These are phyloP conservation scores for Cichlasoma orientale DNA, from an alignment of 2,797 vertebrate genomes.

Conservation along the genomic window DNA sequence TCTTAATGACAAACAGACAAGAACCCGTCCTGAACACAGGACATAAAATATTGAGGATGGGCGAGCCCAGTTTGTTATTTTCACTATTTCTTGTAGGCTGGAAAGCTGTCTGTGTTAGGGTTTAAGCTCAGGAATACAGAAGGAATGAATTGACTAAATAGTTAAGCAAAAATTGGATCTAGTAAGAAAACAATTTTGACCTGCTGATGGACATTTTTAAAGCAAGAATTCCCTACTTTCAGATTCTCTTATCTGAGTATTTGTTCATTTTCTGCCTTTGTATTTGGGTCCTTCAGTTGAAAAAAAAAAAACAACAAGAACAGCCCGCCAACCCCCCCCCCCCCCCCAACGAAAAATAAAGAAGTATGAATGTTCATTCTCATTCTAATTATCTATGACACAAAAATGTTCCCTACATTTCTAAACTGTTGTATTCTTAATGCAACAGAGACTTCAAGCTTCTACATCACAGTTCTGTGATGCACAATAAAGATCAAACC, in stretches of 20 bases:
- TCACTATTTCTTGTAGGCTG: neutral
- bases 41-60: neutral
- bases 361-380: too few relatives aligned
- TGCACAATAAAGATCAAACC: too few relatives aligned
- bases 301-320: too few relatives aligned
- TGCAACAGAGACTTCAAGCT: too few relatives aligned
- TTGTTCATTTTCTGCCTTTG: neutral
- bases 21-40: conserved; percentile 20
- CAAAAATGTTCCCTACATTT: too few relatives aligned
- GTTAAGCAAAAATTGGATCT: neutral
- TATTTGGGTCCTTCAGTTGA: too few relatives aligned
- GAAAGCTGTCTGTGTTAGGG: neutral
- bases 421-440: too few relatives aligned
- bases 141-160: neutral
- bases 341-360: too few relatives aligned
- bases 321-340: too few relatives aligned
- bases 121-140: neutral
- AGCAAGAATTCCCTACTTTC: too few relatives aligned
- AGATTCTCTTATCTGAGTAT: neutral
- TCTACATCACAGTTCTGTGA: too few relatives aligned
- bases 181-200: neutral
- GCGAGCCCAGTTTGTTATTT: neutral
- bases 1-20: conserved; percentile 50
- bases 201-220: neutral
- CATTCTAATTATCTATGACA: too few relatives aligned